These are phyloP conservation scores for Drosophila fulvimacula DNA, from an alignment of 2,888 invertebrate genomes.

Conservation along the genomic window DNA sequence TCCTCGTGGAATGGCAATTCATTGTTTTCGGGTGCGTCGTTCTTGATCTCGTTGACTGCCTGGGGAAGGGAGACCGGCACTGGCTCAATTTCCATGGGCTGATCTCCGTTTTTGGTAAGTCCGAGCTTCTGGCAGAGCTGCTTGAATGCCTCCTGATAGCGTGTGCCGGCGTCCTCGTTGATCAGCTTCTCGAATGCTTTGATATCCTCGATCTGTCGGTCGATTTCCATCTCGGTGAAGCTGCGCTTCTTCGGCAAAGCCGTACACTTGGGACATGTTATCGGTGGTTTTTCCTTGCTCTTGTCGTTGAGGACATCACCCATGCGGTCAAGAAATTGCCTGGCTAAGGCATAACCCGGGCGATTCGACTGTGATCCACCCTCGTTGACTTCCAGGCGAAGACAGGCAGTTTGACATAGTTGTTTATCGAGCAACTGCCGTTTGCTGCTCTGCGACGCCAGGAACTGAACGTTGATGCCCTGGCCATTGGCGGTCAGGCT, in stretches of 20 bases:
- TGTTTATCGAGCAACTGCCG: conserved; percentile 16
- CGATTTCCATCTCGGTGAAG: conserved; percentile 64
- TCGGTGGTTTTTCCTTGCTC: conserved; percentile 11
- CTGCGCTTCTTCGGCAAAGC: conserved; percentile 22
- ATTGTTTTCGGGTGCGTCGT: not conserved
- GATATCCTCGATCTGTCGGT: conserved; percentile 65
- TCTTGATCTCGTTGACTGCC: not conserved
- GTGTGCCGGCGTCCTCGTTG: conserved; percentile 24
- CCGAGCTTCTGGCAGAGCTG: conserved; percentile 64
- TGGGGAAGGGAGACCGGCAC: not conserved
- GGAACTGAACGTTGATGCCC: conserved; percentile 55
- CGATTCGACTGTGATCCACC: not conserved
- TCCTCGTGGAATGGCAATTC: not conserved
- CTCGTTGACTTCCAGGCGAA: conserved; percentile 24
- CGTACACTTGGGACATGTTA: conserved; percentile 46
- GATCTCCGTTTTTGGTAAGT: conserved; percentile 21
- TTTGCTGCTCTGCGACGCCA: conserved; percentile 8
- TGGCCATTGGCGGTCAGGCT: conserved; percentile 43
- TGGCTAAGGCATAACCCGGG: conserved; percentile 13
- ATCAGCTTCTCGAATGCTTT: conserved; percentile 42
- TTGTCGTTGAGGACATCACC: conserved; percentile 33
- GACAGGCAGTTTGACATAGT: conserved; percentile 25
- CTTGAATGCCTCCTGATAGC: conserved; percentile 59
- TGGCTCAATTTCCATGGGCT: not conserved
- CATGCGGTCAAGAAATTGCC: conserved; percentile 42